Conservation (phyloP, 2,113 vertebrate species). For the Burhinus oedicnemus region DNA sequence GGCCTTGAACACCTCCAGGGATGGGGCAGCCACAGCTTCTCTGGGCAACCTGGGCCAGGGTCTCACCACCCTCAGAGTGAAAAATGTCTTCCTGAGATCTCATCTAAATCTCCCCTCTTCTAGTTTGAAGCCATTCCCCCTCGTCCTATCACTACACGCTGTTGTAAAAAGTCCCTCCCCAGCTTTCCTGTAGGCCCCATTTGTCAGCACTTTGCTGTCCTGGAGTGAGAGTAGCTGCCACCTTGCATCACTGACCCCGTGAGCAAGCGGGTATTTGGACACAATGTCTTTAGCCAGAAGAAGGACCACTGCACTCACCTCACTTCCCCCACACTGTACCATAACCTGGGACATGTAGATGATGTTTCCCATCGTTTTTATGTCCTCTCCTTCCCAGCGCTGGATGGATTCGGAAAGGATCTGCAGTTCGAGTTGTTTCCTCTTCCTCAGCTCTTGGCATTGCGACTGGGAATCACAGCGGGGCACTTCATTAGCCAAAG, state of each 20-base stretch:
- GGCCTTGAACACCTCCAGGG: neutral
- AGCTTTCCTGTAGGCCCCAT: too few relatives aligned
- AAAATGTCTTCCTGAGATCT: neutral
- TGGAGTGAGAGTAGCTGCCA: neutral
- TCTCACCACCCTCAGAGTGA: neutral
- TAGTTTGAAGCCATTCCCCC: neutral
- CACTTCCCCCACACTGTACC: conserved; percentile 83
- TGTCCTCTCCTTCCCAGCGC: conserved; percentile 94
- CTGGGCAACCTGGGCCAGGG: neutral
- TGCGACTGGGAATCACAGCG: conserved; percentile 76
- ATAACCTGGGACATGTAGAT: conserved; percentile 93
- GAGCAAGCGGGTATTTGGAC: neutral
- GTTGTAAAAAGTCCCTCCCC: neutral
- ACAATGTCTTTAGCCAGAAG: neutral
- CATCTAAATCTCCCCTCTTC: neutral
- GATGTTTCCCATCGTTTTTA: conserved; percentile 90
- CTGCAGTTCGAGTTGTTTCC: conserved; percentile 94
- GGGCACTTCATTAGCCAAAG: neutral
- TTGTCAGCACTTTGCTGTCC: neutral
- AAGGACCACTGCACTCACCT: conserved; percentile 78
- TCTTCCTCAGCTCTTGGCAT: conserved; percentile 93
- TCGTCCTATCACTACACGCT: neutral
- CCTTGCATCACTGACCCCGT: fast-evolving
- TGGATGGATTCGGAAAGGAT: conserved; percentile 94
- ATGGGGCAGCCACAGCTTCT: neutral